Conservation (phyloP, 2,113 vertebrate species). For the Takifugu flavidus region DNA sequence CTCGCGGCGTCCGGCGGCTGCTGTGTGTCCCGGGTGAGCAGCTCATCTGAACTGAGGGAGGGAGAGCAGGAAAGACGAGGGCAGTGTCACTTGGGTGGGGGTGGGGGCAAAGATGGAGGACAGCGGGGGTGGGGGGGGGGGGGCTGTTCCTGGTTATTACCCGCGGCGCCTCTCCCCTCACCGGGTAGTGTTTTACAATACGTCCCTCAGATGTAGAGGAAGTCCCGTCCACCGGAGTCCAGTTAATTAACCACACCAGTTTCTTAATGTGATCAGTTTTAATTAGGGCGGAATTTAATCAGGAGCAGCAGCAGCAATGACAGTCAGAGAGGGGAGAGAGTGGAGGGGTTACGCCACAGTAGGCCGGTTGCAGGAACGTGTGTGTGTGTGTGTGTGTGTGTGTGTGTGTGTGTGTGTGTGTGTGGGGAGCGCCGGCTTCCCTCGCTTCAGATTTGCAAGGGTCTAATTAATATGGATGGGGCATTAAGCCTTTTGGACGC, state of each 20-base stretch:
- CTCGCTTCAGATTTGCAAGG: slow-evolving; percentile 94
- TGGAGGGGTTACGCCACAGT: slow-evolving; percentile 81
- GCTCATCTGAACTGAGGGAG: slow-evolving; percentile 7
- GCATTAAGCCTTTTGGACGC: slow-evolving; percentile 99
- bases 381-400: slow-evolving; percentile 84
- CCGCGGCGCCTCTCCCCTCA: slow-evolving; percentile 26
- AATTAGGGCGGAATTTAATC: slow-evolving; percentile 99
- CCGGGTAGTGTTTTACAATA: slow-evolving; percentile 80
- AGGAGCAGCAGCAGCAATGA: slow-evolving; percentile 36
- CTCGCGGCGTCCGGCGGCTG: too few species aligned
- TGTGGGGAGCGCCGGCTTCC: slow-evolving; percentile 54
- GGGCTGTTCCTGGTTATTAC: slow-evolving; percentile 5
- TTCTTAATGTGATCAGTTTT: slow-evolving; percentile 99
- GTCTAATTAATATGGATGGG: slow-evolving; percentile 99
- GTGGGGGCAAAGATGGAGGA: neutral
- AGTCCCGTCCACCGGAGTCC: slow-evolving; percentile 85
- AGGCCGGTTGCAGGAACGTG: slow-evolving; percentile 57
- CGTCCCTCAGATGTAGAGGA: slow-evolving; percentile 83
- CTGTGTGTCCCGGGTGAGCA: too few species aligned
- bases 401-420: slow-evolving; percentile 84
- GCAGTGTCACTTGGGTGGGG: neutral
- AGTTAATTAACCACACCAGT: slow-evolving; percentile 99
- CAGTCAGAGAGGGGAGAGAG: slow-evolving; percentile 35
- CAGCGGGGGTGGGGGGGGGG: slow-evolving; percentile 6
- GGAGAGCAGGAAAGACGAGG: neutral